Percentiles rank a stretch among this genome's conserved stretches.
Evolutionary conservation across 2,797 vertebrate species (phyloP).

Genomic region (Hemitrygon akajei): DNA sequence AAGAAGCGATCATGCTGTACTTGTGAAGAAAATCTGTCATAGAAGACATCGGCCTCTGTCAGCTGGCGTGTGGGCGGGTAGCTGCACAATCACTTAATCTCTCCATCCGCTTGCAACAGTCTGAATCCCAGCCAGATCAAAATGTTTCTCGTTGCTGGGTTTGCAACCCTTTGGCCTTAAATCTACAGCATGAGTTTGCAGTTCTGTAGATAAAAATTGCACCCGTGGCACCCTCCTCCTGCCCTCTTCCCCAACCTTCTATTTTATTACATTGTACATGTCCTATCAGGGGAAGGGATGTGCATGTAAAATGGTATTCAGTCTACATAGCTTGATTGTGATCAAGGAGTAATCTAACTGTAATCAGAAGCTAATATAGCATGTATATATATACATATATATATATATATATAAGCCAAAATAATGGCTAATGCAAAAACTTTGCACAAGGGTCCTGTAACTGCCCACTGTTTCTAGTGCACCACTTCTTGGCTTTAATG

Average conservation of each 20-base stretch:
- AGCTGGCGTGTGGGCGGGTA: not conserved
- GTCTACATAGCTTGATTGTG: not conserved
- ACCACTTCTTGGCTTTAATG: not conserved
- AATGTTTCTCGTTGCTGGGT: not conserved
- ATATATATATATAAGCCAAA: not conserved
- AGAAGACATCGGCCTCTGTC: not conserved
- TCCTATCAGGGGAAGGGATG: not conserved
- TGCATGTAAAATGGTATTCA: conserved; percentile 14
- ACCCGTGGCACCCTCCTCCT: not conserved
- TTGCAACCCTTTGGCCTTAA: not conserved
- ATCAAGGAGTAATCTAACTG: not conserved
- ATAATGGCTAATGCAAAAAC: not conserved
- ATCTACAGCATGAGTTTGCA: not conserved
- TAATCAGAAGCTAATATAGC: conserved; percentile 23
- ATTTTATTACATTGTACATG: not conserved
- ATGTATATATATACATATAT: not conserved
- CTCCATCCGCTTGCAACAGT: not conserved
- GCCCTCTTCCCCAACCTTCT: not conserved
- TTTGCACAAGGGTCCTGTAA: not conserved
- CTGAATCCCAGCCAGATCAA: not conserved
- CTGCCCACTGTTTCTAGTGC: not conserved
- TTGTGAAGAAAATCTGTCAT: not conserved
- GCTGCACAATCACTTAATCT: not conserved
- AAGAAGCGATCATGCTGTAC: not conserved
- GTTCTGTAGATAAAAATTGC: not conserved